phyloP scores from a whole-genome alignment of 2,113 vertebrate species.

The Bombycilla garrulus region DNA sequence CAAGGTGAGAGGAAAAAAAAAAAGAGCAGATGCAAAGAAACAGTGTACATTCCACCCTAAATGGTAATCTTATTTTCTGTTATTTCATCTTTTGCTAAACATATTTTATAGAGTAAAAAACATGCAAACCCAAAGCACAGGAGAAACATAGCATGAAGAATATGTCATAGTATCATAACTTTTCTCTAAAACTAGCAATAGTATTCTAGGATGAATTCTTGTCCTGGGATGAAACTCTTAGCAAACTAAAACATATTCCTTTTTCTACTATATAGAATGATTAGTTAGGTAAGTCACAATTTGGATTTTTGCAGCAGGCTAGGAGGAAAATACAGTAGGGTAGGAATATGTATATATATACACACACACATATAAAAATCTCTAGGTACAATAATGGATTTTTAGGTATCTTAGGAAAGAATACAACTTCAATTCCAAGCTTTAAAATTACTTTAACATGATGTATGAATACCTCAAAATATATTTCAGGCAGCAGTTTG shows the following conservation, averaged over 20 bases:
- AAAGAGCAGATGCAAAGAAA: background rate
- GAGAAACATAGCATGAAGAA: background rate
- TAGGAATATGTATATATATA: background rate
- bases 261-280: background rate
- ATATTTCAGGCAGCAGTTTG: background rate
- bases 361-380: background rate
- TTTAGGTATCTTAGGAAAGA: background rate
- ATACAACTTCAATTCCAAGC: background rate
- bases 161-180: background rate
- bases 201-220: background rate
- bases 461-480: background rate
- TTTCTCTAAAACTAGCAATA: background rate
- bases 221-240: background rate
- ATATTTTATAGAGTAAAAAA: background rate
- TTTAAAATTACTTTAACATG: background rate
- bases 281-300: background rate
- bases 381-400: background rate
- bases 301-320: background rate
- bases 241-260: background rate
- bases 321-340: background rate
- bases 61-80: background rate
- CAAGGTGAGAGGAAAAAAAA: background rate
- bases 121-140: background rate
- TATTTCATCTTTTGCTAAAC: background rate
- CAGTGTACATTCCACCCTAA: rapidly evolving